Base-by-base conservation (phyloP, 2,113 vertebrate species). In the Rafetus swinhoei region DNA sequence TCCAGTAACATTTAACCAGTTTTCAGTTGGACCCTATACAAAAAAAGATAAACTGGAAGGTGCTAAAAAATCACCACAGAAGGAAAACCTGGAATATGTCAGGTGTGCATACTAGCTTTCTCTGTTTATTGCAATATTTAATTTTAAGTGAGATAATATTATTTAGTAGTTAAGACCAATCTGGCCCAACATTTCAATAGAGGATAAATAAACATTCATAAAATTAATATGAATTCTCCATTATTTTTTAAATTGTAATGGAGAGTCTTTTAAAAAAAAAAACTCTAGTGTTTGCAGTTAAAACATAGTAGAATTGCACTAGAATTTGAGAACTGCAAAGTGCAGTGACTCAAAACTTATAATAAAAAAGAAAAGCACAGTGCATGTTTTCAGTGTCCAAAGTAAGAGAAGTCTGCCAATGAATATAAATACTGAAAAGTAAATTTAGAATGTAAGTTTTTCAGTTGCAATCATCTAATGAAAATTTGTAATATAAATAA, bases 31-130 rank as follows among this genome's bases (percentile, higher is more conserved):
- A 29, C 95, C 97, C 1, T 99, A 98, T 94, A 98, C 84, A 77
- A 97, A 94, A 85, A 99, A 97, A 97, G 98, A 98, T 84, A 93
- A 98, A 96, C 98, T 97, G 98, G 98, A 98, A 85, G 98, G 97
- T 72, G 94, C 97, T 90, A 97, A 98, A 90, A 98, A 96, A 35
- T 97, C 98, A 13, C 90, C 95, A 84, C 97, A 90, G 86, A 91
- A 79, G 96, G 95, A 96, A 88, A 95, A 92, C 74, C 95, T 90
- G 96, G 97, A 97, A 39, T 85, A 32, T 65, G 94, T 97, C 95
- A 98, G 98, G 98, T 98, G 97, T 97, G 98, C 97, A 62, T 76
- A 9, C 81, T 22, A 32, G 81, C 80, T 94, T 95, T 76, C 62
- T 96, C 45, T 92, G 92, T 92, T 84, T 79, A 16, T 87, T 90